Percentiles rank a stretch among this genome's conserved stretches.
phyloP scores from a whole-genome alignment of 2,888 invertebrate species.

The Palloptera scutellata region DNA sequence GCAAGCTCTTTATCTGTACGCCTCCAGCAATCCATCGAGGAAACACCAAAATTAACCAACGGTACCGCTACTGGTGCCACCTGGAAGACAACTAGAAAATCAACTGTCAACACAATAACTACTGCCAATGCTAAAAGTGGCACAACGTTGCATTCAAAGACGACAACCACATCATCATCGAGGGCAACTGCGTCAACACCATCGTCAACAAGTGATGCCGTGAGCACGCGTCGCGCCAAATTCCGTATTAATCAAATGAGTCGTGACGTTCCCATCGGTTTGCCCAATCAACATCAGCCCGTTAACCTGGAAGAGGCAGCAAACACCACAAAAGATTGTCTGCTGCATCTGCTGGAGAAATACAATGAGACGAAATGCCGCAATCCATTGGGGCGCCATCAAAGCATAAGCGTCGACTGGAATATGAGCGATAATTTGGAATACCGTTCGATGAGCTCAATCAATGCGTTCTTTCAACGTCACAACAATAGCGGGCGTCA shows the following conservation, averaged over 20 bases:
- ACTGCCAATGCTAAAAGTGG: conserved; percentile 29
- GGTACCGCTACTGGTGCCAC: conserved; percentile 33
- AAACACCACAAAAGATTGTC: conserved; percentile 78
- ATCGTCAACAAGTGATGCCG: conserved; percentile 35
- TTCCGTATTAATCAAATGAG: conserved; percentile 74
- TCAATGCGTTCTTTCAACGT: conserved; percentile 80
- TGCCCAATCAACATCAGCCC: conserved; percentile 69
- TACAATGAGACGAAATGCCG: conserved; percentile 71
- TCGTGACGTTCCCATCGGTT: conserved; percentile 76
- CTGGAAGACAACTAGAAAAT: conserved; percentile 32
- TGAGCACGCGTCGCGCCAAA: conserved; percentile 68
- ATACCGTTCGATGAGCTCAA: conserved; percentile 80
- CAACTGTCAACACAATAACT: conserved; percentile 34
- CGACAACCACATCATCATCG: conserved; percentile 6
- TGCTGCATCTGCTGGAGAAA: conserved; percentile 77
- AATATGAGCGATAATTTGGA: conserved; percentile 77
- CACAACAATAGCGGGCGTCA: conserved; percentile 64
- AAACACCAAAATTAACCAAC: conserved; percentile 56
- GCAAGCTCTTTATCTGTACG: conserved; percentile 45
- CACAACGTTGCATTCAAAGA: conserved; percentile 27
- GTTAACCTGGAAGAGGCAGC: conserved; percentile 68
- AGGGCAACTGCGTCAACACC: conserved; percentile 1
- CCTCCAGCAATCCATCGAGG: conserved; percentile 61
- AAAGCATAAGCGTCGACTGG: conserved; percentile 81
- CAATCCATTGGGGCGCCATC: conserved; percentile 68